Evolutionary conservation across 2,888 invertebrate species (phyloP).

Genomic region (Magallana nippona): DNA sequence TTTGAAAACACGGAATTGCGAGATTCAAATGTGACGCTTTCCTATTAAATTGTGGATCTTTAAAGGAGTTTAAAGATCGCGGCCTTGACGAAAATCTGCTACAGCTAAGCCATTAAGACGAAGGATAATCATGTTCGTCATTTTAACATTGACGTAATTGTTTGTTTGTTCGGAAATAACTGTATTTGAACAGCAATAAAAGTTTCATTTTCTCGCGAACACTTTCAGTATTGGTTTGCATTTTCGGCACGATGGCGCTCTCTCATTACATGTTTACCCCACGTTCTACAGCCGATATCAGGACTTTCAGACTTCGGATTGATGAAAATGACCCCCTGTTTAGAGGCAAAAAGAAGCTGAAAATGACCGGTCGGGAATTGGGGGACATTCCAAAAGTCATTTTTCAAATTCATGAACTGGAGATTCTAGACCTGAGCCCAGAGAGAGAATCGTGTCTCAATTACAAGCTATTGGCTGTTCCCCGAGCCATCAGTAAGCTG

Average conservation of each 20-base stretch:
- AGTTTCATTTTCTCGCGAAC: background rate
- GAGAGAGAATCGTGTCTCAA: constrained; percentile 78
- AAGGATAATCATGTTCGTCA: background rate
- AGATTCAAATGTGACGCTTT: background rate
- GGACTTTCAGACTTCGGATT: constrained; percentile 69
- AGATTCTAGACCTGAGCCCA: constrained; percentile 79
- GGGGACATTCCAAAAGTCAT: constrained; percentile 71
- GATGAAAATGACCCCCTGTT: constrained; percentile 74
- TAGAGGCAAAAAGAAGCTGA: constrained; percentile 74
- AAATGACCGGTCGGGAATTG: constrained; percentile 76
- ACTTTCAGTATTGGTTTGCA: background rate
- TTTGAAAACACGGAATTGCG: background rate
- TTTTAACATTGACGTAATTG: constrained; percentile 7
- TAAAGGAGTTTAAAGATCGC: constrained; percentile 14
- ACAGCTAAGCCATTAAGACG: background rate
- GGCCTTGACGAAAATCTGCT: constrained; percentile 18
- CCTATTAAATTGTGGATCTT: background rate
- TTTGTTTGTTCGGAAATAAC: constrained; percentile 23
- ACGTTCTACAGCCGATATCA: constrained; percentile 46
- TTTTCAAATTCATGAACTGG: constrained; percentile 76
- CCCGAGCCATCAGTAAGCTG: constrained; percentile 73
- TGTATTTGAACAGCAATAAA: constrained; percentile 9
- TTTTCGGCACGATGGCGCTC: background rate
- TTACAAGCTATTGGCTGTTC: constrained; percentile 74
- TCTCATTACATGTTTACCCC: constrained; percentile 34